Evolutionary conservation across 2,888 invertebrate genomes (phyloP), one percentile per base, ranked within the genome.

Genomic region (Ectobius pallidus): DNA sequence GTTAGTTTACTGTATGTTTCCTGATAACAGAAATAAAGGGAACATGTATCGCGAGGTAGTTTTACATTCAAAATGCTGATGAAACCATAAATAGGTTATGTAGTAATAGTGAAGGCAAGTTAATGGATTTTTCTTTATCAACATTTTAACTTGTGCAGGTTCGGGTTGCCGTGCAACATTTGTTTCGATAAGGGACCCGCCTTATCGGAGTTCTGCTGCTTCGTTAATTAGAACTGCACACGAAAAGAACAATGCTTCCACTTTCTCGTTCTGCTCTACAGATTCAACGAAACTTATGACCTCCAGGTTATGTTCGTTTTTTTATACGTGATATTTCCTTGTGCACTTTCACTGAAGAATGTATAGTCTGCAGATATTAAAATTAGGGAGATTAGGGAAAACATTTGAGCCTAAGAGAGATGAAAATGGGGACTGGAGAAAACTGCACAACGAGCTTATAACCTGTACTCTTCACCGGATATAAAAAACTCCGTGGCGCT

Each of bases 1-100:
- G 18, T 46, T 46, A 9, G 46, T 46, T 52, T 52, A 52, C 22
- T 52, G 11, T 49, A 49, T 52, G 52, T 52, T 52, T 52, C 20
- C 52, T 52, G 52, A 52, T 52, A 52, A 52, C 52, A 11, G 1
- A 52, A 52, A 52, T 25, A 52, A 46, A 46, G 25, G 25, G 52
- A 52, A 52, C 22, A 52, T 14, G 16, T 22, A 49, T 25, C 25
- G 52, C 25, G 16, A 20, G 52, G 52, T 22, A 9, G 25, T 52
- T 52, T 22, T 14, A 22, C 52, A 9, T 52, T 52, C 25, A 52
- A 52, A 52, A 52, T 25, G 52, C 14, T 52, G 52, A 52, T 52
- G 52, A 25, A 52, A 52, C 52, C 52, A 52, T 52, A 52, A 52
- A 25, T 25, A 52, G 6, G 52, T 52, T 52, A 52, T 52, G 3